Base-by-base conservation (phyloP, 2,888 invertebrate genomes). In the Hoplodrina ambigua region DNA sequence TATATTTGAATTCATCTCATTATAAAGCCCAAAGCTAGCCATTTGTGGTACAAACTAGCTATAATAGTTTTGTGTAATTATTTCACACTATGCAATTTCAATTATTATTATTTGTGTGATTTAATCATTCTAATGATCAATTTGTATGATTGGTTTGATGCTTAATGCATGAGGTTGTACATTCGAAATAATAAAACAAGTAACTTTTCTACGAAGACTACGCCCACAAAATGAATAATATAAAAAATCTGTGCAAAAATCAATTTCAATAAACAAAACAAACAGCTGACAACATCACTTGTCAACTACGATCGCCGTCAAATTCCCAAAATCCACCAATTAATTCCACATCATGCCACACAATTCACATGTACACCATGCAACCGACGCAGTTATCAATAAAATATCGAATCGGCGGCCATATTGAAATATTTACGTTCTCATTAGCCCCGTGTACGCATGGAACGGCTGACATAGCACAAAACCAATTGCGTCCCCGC, bases 391-490 rank as follows among this genome's bases (percentile, higher is more conserved):
- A 81, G 84, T 85, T 90, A 89, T 90, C 90, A 90, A 91, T 92
- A 90, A 92, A 90, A 90, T 91, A 90, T 90, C 81, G 87, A 86
- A 90, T 90, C 81, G 87, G 86, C 83, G 75, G 82, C 81, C 81
- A 83, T 86, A 77, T 85, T 89, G 88, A 90, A 92, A 92, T 92
- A 92, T 92, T 92, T 90, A 90, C 90, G 88, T 90, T 88, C 91
- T 93, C 93, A 93, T 93, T 93, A 92, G 90, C 83, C 77, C 54
- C 53, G 79, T 83, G 81, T 76, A 70, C 68, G 75, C 86, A 87
- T 86, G 84, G 87, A 84, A 86, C 83, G 84, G 86, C 87, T 90
- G 91, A 91, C 89, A 88, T 87, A 82, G 80, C 85, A 86, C 85
- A 88, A 88, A 89, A 88, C 87, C 89, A 89, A 90, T 90, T 87